Evolutionary conservation across 2,797 vertebrate genomes (phyloP).

Genomic region (Erithacus rubecula): DNA sequence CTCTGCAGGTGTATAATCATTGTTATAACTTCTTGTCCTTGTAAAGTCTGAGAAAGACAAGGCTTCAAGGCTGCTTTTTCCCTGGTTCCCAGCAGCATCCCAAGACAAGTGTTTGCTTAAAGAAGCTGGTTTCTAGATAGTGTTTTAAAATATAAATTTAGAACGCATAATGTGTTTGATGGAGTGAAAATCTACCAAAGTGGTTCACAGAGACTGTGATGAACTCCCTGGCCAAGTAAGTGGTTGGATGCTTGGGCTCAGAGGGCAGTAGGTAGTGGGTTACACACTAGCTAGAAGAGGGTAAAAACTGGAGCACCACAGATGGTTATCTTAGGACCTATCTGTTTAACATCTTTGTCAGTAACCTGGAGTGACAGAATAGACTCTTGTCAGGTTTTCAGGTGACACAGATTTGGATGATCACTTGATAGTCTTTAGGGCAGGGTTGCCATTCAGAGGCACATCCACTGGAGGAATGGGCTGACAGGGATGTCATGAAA

Average conservation of each 20-base stretch:
- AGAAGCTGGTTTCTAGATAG: neutral
- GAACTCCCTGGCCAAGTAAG: neutral
- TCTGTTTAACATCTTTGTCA: neutral
- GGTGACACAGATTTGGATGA: neutral
- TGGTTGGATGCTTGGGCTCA: neutral
- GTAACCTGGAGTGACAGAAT: neutral
- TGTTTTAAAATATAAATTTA: neutral
- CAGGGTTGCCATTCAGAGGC: neutral
- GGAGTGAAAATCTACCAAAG: neutral
- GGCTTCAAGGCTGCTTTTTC: no score
- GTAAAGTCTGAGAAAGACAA: no score
- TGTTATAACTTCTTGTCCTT: no score
- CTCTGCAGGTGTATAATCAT: no score
- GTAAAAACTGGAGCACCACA: neutral
- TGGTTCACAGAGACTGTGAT: neutral
- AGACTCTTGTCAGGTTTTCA: neutral
- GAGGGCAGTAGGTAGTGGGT: neutral
- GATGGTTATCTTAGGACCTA: neutral
- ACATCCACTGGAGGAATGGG: neutral
- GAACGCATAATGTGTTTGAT: neutral
- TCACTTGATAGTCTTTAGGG: neutral
- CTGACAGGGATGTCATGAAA: fast-evolving
- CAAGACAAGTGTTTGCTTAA: neutral
- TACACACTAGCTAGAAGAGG: no score
- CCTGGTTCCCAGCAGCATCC: no score